Base-by-base conservation (phyloP, 2,113 vertebrate genomes). In the Psophia crepitans region DNA sequence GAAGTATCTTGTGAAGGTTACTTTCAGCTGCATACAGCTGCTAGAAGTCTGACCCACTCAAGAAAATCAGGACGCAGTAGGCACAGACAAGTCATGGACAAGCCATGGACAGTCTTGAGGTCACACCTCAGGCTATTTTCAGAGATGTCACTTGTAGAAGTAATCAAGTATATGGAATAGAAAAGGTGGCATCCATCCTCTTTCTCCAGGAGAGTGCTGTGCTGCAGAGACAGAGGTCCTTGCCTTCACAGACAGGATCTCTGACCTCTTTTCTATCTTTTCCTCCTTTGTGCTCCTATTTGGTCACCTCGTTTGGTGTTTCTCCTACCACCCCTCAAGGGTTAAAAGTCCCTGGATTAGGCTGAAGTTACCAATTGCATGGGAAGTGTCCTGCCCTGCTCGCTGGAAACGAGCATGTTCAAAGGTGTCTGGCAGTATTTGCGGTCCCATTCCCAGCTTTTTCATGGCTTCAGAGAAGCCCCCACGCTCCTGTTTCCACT, bases 351-450 rank as follows among this genome's bases (percentile, higher is more conserved):
- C 44, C 21, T 1, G 4, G 63, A 6, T 61, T 19, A 19, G 44
- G 16, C 35, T 74, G 32, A 27, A 74, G 9, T 39, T 93, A 14
- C 12, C 23, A 64, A 11, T 14, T 16, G 33, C 15, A 12, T 23
- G 44, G 74, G 27, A 74, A 41, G 14, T 0, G 2, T 87, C 63
- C 41, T 64, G 20, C 46, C 61, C 18, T 16, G 44, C 69, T 82
- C 0, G 0, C 27, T 69, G n/a, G 54, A 51, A 80, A 57, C 1
- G 2, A 37, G 46, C 0, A 0, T 4, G 16, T 27, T 64, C 39
- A 44, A 6, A 74, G 56, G 43, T 49, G 32, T 24, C 15, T 12
- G 60, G 17, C 51, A 65, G 33, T 33, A 33, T 24, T 3, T 61
- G 41, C 58, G 46, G 37, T 60, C 61, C 65, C 35, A 9, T 10